Conservation (phyloP, 2,888 invertebrate species). For the Noctua pronuba region DNA sequence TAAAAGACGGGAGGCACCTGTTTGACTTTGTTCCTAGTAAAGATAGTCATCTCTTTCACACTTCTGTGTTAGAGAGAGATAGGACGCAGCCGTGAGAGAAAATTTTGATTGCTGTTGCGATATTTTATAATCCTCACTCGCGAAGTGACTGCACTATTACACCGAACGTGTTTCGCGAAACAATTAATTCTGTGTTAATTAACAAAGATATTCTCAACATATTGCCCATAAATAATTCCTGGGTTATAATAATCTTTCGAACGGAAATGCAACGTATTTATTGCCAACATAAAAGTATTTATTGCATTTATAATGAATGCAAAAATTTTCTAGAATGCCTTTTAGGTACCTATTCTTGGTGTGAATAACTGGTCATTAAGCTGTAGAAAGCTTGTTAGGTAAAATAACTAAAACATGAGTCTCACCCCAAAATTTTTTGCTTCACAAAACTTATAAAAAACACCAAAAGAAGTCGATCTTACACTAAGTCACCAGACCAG, state of each 20-base stretch:
- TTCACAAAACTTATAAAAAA: not conserved
- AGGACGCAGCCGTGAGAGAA: constrained; percentile 54
- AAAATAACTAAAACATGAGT: not conserved
- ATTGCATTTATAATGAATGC: constrained; percentile 49
- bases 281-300: constrained; percentile 49
- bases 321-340: constrained; percentile 21
- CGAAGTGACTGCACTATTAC: constrained; percentile 63
- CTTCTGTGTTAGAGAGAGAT: constrained; percentile 61
- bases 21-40: constrained; percentile 66
- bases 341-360: not conserved
- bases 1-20: constrained; percentile 73
- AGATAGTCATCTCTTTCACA: constrained; percentile 59
- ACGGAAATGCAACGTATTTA: constrained; percentile 55
- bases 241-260: constrained; percentile 41
- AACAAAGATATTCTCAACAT: constrained; percentile 48
- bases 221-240: constrained; percentile 57
- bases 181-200: constrained; percentile 58
- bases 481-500: not conserved
- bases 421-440: not conserved
- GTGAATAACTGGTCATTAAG: not conserved
- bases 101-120: constrained; percentile 64
- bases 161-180: constrained; percentile 59
- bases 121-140: constrained; percentile 65
- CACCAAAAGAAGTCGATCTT: not conserved
- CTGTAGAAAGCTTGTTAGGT: not conserved